Evolutionary conservation across 2,888 invertebrate genomes (phyloP), one percentile per base, ranked within the genome.

Genomic region (Leptothorax acervorum): DNA sequence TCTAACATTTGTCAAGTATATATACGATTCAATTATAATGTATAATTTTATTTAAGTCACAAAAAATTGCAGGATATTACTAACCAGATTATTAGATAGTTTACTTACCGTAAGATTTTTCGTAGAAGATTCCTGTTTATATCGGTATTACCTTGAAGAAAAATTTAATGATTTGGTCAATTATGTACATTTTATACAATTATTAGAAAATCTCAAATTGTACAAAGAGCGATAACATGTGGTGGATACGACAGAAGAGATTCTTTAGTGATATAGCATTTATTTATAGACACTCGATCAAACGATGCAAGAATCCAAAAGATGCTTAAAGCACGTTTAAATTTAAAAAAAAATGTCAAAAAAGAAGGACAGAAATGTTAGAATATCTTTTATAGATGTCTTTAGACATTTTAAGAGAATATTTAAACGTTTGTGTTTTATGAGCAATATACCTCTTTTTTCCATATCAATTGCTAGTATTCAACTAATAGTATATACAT

Each of bases 391-490:
- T 35, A 35, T 35, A 35, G 35, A 6, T 35, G 35, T 35, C 35
- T 35, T 35, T 35, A 42, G 11, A 39, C 18, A 35, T 62, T 62
- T 18, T 62, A 62, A 62, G 8, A 15, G 9, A 35, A 23, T 71
- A 12, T 66, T 28, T 15, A 42, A 18, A 78, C 5, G 23, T 42
- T 55, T 71, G 51, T n/a, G 23, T 65, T 66, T 23, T 48, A 6
- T 63, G 39, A 31, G n/a, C 73, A 82, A 68, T 60, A 85, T 55
- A 82, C 86, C 84, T 71, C 84, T 87, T 84, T 86, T 65, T 53
- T 51, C 18, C 85, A 90, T 87, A 90, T 90, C 84, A 88, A 86
- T 86, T 85, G 86, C 53, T 74, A 74, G 1, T 74, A 62, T 48
- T 48, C 15, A 35, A 74, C 9, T 3, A 11, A 18, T 60, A 57